Evolutionary conservation across 2,113 vertebrate genomes (phyloP).

Genomic region (Parus major): DNA sequence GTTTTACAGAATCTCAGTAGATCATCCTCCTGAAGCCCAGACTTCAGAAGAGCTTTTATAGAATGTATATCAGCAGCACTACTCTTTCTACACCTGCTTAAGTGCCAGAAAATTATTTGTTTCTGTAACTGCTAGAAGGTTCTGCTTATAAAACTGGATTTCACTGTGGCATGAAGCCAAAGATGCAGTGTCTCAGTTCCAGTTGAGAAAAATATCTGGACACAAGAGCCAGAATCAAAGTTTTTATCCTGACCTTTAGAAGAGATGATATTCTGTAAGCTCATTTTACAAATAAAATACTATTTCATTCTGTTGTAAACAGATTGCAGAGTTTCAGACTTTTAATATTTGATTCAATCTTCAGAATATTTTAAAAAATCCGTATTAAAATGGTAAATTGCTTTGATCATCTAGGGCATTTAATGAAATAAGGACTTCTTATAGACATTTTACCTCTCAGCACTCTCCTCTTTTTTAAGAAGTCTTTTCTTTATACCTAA

Average conservation of each 20-base stretch:
- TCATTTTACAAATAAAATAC: neutral
- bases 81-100: slow-evolving; percentile 19
- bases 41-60: neutral
- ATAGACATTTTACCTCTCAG: neutral
- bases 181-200: neutral
- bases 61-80: neutral
- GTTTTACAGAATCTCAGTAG: slow-evolving; percentile 13
- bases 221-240: neutral
- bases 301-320: neutral
- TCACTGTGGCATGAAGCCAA: neutral
- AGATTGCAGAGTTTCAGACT: neutral
- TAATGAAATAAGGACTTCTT: neutral
- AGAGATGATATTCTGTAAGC: neutral
- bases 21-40: neutral
- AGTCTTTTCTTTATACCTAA: neutral
- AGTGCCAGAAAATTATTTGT: neutral
- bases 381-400: neutral
- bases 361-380: neutral
- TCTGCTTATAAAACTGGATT: slow-evolving; percentile 2
- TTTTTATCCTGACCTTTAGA: neutral
- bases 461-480: neutral
- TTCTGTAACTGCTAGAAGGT: neutral
- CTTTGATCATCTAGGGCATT: neutral
- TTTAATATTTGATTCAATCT: neutral
- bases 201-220: neutral